Evolutionary conservation across 2,888 invertebrate species (phyloP), one percentile per base, ranked within the genome.

Genomic region (Operophtera brumata): DNA sequence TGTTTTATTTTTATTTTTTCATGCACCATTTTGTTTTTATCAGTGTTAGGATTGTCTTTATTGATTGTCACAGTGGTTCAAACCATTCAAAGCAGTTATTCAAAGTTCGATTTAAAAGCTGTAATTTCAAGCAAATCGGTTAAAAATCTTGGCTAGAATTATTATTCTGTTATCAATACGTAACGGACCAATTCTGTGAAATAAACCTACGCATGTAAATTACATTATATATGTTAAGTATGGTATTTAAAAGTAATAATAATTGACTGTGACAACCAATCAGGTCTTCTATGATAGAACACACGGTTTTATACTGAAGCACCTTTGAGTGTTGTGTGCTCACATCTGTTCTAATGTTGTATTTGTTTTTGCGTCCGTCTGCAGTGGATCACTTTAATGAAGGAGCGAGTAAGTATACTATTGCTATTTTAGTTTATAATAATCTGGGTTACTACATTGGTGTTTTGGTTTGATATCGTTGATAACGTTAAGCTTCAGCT

Each of bases 351-450:
- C 39, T 91, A 91, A 90, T 81, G 59, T 68, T 72, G 46, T 70
- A 46, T 77, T 87, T 86, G 73, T 76, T 79, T 79, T 77, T 76
- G 71, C 82, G 79, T 80, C 67, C 66, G 65, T 80, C 82, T 84
- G 70, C 92, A 94, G 94, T 93, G 92, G 94, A 94, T 92, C 93
- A 93, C 73, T 89, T 93, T 77, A 93, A 93, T 92, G 94, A 93
- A 92, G 93, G 93, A 84, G 92, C 93, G 84, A 93, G 93, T 93
- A 91, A 93, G 93, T 93, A 84, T 35, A 35, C 13, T 11, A 7
- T 44, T 14, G 45, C 30, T 35, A 11, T 25, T 20, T 47, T 30
- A n/a, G 6, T 14, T 4, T 30, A 20, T 41, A 30, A 9, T 30
- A 30, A 30, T 30, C 3, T 30, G 30, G 30, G 30, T 9, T 9